Conservation (phyloP, 2,113 vertebrate species). For the Barbus barbus region DNA sequence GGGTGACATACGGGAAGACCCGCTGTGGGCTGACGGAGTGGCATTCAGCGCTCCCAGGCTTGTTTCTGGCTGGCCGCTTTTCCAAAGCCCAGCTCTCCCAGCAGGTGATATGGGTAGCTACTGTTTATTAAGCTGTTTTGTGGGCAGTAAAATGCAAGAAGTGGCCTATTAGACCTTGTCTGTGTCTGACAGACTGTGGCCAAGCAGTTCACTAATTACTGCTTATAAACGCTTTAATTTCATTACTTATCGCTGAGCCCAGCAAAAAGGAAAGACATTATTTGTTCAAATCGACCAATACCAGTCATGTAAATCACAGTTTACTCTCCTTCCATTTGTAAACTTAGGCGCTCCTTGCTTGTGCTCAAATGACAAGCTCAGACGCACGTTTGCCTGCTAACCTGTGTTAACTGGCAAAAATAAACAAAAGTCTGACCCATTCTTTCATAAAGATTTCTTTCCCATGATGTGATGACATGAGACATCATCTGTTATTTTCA, state of each 20-base stretch:
- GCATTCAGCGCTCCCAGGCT: conserved; percentile 46
- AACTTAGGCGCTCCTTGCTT: conserved; percentile 17
- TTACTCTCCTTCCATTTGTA: conserved; percentile 1
- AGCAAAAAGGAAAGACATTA: conserved; percentile 55
- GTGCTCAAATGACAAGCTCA: conserved; percentile 6
- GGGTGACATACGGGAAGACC: conserved; percentile 41
- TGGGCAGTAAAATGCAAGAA: conserved; percentile 60
- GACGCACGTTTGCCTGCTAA: neutral
- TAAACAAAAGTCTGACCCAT: neutral
- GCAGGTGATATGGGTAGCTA: conserved; percentile 59
- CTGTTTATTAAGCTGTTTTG: conserved; percentile 66
- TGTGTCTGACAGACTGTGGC: conserved; percentile 64
- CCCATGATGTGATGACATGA: neutral
- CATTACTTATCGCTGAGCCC: conserved; percentile 57
- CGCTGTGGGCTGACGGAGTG: conserved; percentile 21
- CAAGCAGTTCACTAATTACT: conserved; percentile 62
- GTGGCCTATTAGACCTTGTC: conserved; percentile 66
- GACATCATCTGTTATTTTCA: neutral
- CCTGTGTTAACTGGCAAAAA: neutral
- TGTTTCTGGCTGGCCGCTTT: conserved; percentile 42
- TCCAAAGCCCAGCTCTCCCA: conserved; percentile 51
- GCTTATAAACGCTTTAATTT: conserved; percentile 61
- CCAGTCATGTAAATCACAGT: conserved; percentile 46
- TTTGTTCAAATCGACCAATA: conserved; percentile 45
- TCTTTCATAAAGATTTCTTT: conserved; percentile 7